Conservation (phyloP, 2,113 vertebrate species). For the Corythaeola cristata region DNA sequence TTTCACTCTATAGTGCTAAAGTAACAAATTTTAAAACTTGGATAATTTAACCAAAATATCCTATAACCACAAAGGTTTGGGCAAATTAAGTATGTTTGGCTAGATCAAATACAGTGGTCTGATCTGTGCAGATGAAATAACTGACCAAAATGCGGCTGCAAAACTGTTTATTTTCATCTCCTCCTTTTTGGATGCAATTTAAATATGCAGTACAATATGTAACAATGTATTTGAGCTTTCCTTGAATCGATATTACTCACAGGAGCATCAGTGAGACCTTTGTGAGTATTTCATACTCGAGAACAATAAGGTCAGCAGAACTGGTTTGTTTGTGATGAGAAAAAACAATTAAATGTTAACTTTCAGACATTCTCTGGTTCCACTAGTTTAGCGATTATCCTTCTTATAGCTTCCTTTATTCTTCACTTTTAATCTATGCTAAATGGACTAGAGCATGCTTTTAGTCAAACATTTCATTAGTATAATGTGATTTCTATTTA, state of each 20-base stretch:
- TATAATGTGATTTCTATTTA: not conserved
- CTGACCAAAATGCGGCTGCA: not conserved
- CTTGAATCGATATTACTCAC: not conserved
- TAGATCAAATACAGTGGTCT: not conserved
- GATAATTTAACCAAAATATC: not conserved
- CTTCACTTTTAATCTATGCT: not conserved
- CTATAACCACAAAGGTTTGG: not conserved
- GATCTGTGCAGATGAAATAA: not conserved
- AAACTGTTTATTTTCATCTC: not conserved
- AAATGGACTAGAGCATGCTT: not conserved
- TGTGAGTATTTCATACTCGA: not conserved
- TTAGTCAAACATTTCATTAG: not conserved
- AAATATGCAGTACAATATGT: not conserved
- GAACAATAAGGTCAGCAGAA: not conserved
- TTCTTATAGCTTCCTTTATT: not conserved
- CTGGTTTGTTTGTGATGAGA: not conserved
- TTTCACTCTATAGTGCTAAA: not conserved
- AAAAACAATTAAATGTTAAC: not conserved
- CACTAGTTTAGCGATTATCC: not conserved
- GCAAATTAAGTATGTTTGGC: not conserved
- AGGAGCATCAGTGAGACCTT: not conserved
- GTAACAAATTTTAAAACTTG: not conserved
- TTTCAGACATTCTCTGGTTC: not conserved
- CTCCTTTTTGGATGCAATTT: not conserved
- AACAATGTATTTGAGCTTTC: not conserved